Evolutionary conservation across 1,140 invertebrate genomes (phyloP).

Genomic region (Heliothis virescens): DNA sequence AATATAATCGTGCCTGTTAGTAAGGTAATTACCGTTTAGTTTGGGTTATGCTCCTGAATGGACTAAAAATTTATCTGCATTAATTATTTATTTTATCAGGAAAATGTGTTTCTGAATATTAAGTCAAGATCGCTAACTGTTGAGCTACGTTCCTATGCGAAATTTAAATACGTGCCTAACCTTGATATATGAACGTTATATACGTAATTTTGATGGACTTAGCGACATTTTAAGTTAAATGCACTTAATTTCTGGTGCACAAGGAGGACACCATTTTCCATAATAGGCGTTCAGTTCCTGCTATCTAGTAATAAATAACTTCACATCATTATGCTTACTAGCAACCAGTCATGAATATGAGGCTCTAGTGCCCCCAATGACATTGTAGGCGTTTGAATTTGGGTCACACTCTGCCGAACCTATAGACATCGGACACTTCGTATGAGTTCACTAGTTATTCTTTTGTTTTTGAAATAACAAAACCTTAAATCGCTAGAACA

Average conservation of each 20-base stretch:
- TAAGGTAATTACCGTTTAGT: background rate
- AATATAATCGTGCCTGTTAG: background rate
- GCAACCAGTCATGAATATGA: conserved; percentile 1
- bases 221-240: too few species aligned
- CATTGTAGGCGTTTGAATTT: background rate
- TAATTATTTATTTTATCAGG: too few species aligned
- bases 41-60: background rate
- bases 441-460: background rate
- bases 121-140: too few species aligned
- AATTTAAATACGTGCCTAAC: too few species aligned
- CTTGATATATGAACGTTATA: too few species aligned
- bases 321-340: conserved; percentile 18
- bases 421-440: conserved; percentile 1
- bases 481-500: background rate
- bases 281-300: background rate
- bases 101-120: too few species aligned
- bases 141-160: too few species aligned
- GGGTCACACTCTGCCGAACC: conserved; percentile 7
- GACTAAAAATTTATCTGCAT: too few species aligned
- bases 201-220: too few species aligned
- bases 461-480: background rate
- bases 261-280: background rate
- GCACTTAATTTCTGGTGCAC: too few species aligned
- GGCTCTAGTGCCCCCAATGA: conserved; percentile 4
- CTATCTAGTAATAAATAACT: background rate